phyloP scores from a whole-genome alignment of 2,113 vertebrate species.

The Picathartes gymnocephalus region DNA sequence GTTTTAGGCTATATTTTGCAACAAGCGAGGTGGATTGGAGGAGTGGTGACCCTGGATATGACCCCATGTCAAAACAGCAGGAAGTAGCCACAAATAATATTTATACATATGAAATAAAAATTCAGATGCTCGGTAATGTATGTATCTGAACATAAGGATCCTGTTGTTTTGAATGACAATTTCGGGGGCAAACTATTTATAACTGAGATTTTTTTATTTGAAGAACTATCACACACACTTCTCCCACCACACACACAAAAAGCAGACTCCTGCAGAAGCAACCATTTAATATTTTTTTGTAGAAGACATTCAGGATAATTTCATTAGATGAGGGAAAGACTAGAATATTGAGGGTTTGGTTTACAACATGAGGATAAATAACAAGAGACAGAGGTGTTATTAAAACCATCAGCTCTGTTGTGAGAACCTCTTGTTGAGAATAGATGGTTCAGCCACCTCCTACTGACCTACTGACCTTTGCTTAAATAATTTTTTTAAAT shows the following conservation, averaged over 20 bases:
- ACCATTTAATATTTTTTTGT: neutral
- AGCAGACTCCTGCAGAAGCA: neutral
- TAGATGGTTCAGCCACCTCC: neutral
- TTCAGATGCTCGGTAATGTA: neutral
- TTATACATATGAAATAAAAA: neutral
- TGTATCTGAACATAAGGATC: neutral
- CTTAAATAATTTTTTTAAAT: neutral
- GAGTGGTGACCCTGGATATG: neutral
- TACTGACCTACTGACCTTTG: neutral
- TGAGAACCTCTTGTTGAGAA: neutral
- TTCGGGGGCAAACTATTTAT: neutral
- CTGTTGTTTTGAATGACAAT: neutral
- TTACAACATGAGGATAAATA: neutral
- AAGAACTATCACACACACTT: neutral
- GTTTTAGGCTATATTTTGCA: conserved; percentile 59
- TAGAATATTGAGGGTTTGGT: neutral
- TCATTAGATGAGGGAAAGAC: neutral
- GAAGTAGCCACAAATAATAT: neutral
- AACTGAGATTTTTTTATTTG: neutral
- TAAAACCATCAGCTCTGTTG: neutral
- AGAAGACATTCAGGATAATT: neutral
- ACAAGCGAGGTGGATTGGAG: neutral
- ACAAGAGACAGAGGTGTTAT: neutral
- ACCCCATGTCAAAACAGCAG: neutral
- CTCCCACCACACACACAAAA: rapidly evolving